These are phyloP conservation scores for Erebia epiphron DNA, from an alignment of 2,888 invertebrate species.

Conservation along the genomic window DNA sequence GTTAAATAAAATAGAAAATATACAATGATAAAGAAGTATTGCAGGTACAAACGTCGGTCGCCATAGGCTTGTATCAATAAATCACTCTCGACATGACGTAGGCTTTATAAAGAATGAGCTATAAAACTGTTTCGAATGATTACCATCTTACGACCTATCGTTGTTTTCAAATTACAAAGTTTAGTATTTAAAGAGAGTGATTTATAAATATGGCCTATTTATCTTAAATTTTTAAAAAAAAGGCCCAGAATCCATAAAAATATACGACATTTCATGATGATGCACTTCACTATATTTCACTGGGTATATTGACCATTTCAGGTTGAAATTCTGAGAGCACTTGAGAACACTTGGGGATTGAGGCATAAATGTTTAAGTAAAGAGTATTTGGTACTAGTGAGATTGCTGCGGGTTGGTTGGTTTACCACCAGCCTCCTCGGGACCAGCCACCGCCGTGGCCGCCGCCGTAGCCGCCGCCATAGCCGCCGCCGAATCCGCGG, in stretches of 20 bases:
- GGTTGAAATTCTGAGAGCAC: not conserved
- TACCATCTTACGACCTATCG: too few species aligned
- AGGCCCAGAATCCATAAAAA: not conserved
- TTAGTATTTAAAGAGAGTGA: not conserved
- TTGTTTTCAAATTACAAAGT: not conserved
- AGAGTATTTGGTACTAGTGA: slow-evolving; percentile 9
- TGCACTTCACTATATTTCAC: too few species aligned
- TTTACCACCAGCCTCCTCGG: slow-evolving; percentile 34
- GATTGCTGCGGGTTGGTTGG: not conserved
- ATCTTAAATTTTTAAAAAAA: not conserved
- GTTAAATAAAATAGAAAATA: not conserved
- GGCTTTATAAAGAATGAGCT: not conserved
- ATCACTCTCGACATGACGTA: not conserved
- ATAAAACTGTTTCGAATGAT: too few species aligned
- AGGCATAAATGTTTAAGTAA: not conserved
- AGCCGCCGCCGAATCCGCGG: slow-evolving; percentile 16
- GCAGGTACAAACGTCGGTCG: not conserved
- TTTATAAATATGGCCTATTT: not conserved
- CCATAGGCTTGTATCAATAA: not conserved
- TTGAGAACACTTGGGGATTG: not conserved
- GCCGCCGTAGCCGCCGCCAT: slow-evolving; percentile 32
- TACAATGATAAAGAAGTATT: not conserved
- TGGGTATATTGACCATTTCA: too few species aligned
- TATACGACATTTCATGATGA: too few species aligned
- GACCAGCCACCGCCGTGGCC: not conserved